phyloP scores from a whole-genome alignment of 2,113 vertebrate genomes.

The Xenopus tropicalis region UCB_Xtro_10.0 CM004446.2:95334501-95335000 shows the following conservation, averaged over 20 bases:
- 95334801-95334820: background rate
- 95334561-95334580: conserved; percentile 37
- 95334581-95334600: conserved; percentile 15
- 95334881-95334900: too few relatives aligned
- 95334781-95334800: background rate
- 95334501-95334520: conserved; percentile 7
- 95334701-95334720: conserved; percentile 16
- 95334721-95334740: conserved; percentile 6
- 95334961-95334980: too few relatives aligned
- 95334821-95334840: background rate
- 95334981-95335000: too few relatives aligned
- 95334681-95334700: conserved; percentile 30
- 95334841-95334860: conserved; percentile 3
- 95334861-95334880: conserved; percentile 11
- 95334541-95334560: conserved; percentile 39
- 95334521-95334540: conserved; percentile 31
- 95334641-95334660: conserved; percentile 29
- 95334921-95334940: too few relatives aligned
- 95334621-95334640: conserved; percentile 42
- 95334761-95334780: background rate
- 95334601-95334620: conserved; percentile 39
- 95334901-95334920: too few relatives aligned
- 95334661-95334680: conserved; percentile 33
- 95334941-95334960: too few relatives aligned
- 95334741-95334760: background rate